A percentile compares a stretch with the other conserved stretches of the same genome.
phyloP scores from a whole-genome alignment of 2,797 vertebrate genomes.

The Cynopterus sphinx region DNA sequence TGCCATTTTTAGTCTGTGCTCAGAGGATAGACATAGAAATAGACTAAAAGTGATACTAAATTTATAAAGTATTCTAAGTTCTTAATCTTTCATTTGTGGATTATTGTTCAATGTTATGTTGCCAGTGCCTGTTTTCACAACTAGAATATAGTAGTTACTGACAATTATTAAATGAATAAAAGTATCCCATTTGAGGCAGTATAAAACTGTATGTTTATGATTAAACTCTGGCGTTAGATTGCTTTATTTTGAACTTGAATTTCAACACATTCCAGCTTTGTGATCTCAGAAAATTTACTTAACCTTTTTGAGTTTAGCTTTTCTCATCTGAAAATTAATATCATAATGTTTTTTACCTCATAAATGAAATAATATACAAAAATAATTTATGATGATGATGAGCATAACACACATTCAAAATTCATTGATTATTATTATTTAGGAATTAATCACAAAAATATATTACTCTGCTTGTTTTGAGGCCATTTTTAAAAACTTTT shows the following conservation, averaged over 20 bases:
- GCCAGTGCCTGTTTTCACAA: not conserved
- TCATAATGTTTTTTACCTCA: not conserved
- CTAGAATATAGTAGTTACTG: not conserved
- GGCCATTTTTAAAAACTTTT: not conserved
- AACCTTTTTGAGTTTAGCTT: not conserved
- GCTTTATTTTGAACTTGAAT: not conserved
- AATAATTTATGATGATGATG: not conserved
- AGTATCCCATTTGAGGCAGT: not conserved
- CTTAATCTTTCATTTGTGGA: not conserved
- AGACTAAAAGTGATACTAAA: not conserved
- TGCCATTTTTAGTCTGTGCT: not conserved
- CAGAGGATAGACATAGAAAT: not conserved
- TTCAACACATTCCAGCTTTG: not conserved
- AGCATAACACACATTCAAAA: not conserved
- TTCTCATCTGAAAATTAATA: not conserved
- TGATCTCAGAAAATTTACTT: not conserved
- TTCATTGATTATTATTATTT: not conserved
- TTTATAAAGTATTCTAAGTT: not conserved
- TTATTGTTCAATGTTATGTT: not conserved
- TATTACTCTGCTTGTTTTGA: not conserved
- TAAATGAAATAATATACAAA: not conserved
- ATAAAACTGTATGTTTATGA: not conserved
- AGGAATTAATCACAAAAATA: not conserved
- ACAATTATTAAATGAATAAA: not conserved
- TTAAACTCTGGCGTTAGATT: not conserved